Evolutionary conservation across 2,113 vertebrate genomes (phyloP), one percentile per base, ranked within the genome.

Genomic region (Corythaeola cristata): DNA sequence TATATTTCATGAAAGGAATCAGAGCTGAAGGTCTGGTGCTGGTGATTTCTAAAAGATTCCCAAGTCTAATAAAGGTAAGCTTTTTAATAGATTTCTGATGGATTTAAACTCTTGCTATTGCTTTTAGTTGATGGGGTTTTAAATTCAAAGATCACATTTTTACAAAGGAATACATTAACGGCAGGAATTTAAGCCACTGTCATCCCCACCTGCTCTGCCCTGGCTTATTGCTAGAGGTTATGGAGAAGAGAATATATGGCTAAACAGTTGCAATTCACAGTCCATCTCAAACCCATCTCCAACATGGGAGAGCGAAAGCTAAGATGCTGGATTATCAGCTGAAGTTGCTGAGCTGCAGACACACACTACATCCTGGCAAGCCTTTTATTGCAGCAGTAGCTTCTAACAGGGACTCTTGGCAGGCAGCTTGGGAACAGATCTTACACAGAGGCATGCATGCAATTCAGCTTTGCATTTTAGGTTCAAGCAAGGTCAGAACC

Each of bases 401-500:
- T 94, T 82, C 74, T 72, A 89, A 49, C 50, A 73, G 81, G 66
- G 68, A 84, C 60, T 63, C 81, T 79, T 93, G 94, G 93, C 93
- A 96, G 87, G 87, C 89, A 79, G 66, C 56, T 85, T 89, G 87
- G 58, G 84, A 97, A 85, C 33, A 78, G 81, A 72, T 92, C 91
- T 91, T 44, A 74, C 80, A 60, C 8, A 28, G n/a, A 37, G 30
- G 53, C 78, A 60, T 4, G 49, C 84, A 82, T 0, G 3, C 69
- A 92, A 87, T 59, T 63, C 86, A 91, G 76, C 58, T 66, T 71
- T 55, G 71, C 44, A 37, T 4, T 53, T 77, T 12, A 66, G 59
- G 94, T 95, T 96, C 94, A 94, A 33, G 66, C 85, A 91, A 92
- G 87, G 94, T 81, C 93, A 94, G 94, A 89, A 95, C 63, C 67